Evolutionary conservation across 2,797 vertebrate species (phyloP), one percentile per base, ranked within the genome.

Genomic region (Crax fasciolata): DNA sequence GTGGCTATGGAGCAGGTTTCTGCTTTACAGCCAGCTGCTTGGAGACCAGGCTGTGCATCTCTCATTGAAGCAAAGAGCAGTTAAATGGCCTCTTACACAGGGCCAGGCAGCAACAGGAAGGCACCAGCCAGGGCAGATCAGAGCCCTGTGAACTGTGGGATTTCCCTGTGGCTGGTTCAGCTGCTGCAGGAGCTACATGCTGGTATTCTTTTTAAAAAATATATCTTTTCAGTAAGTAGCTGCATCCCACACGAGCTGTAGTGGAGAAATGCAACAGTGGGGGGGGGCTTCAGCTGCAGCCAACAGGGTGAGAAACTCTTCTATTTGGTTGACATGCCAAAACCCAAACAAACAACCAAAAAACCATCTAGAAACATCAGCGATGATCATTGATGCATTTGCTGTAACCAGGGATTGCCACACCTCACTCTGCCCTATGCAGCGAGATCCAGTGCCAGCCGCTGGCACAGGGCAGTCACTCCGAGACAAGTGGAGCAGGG

Each of bases 41-140:
- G 54, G 75, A 90, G 58, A 20, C 66, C n/a, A 72, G 46, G 17
- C 13, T 7, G 6, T 81, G 5, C 49, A 62, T 21, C 57, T 85
- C 76, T 49, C 21, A 9, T 1, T 24, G 38, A 72, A 85, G 10
- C 17, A 77, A 75, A 58, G 43, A 27, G 11, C 16, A 59, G 57
- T 51, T 18, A 52, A 81, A 13, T 7, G 20, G 11, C 9, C 7
- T 70, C 84, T 70, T 25, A 39, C n/a, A 16, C 14, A 21, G 24
- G 12, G 14, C 4, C 0, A 1, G 25, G 39, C 0, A 2, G 35
- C 35, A 10, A 5, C 6, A 59, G 49, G 63, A 79, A 82, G 12
- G 58, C 35, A 66, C 11, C 21, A 44, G 41, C 15, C 21, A 30
- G 83, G 66, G 59, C 19, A 84, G 15, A 16, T 4, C 9, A 3